Evolutionary conservation across 2,113 vertebrate genomes (phyloP), one percentile per base, ranked within the genome.

Genomic region (Ptilonorhynchus violaceus): DNA sequence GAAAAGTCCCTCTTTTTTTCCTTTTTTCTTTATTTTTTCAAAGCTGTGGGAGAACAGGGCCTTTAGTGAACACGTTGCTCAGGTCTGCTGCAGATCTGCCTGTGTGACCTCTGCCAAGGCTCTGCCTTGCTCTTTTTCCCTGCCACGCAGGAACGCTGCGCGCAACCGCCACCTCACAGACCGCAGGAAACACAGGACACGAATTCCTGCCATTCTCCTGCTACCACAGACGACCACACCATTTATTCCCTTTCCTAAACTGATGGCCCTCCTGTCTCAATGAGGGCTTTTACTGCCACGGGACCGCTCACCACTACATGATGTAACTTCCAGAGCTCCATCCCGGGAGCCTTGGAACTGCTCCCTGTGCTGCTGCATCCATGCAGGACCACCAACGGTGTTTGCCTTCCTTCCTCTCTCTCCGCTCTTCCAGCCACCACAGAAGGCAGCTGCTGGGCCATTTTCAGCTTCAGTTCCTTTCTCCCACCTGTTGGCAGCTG

Each of bases 71-170:
- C 10, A 41, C 0, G 10, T 17, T 20, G 28, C 37, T 39, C 18
- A 30, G 7, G 3, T 35, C 52, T 78, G 60, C 30, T 66, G 37
- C 64, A 81, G 73, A 35, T 50, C 24, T 52, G 39, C 64, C 12
- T 30, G 9, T 56, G 28, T 20, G 9, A n/a, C 13, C 16, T 33
- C 27, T 85, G 64, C 18, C 60, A 87, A 91, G 15, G 9, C 39
- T 37, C 50, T 59, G 17, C 13, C 2, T 70, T 59, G 6, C 35
- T 31, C 27, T 39, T 47, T 79, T 82, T 5, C 15, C 17, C 19
- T 55, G 15, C 39, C 20, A 22, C 1, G 0, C 1, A 72, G 35
- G 20, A 72, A 19, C 2, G 8, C 13, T 21, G 31, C 2, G 3
- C 66, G 44, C 31, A 37, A 41, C 80, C 81, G 30, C 25, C 37